These are phyloP conservation scores for Drosophila persimilis DNA, from an alignment of 1,140 invertebrate genomes.

Conservation along the genomic window DNA sequence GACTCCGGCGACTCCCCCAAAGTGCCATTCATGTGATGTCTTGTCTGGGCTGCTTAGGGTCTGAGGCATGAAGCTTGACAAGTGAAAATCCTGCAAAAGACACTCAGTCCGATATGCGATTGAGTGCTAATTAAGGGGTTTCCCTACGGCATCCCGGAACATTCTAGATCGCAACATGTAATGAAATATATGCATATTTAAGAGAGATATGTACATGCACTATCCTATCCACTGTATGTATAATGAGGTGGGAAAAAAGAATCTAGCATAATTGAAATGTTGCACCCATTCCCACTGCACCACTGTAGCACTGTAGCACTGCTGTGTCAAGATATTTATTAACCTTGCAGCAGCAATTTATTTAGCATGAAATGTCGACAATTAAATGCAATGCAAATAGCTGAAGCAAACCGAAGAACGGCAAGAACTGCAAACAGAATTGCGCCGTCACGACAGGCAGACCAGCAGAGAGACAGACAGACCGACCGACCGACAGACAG, in stretches of 20 bases:
- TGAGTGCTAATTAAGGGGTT: slow-evolving; percentile 33
- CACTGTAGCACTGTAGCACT: neutral
- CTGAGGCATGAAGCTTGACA: slow-evolving; percentile 14
- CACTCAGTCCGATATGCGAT: slow-evolving; percentile 8
- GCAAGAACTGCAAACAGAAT: slow-evolving; percentile 48
- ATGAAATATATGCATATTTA: slow-evolving; percentile 37
- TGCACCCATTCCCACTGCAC: slow-evolving; percentile 25
- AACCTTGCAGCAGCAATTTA: slow-evolving; percentile 66
- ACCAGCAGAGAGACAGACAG: too few species aligned
- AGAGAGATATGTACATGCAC: neutral
- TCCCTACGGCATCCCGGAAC: slow-evolving; percentile 47
- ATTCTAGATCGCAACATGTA: slow-evolving; percentile 26
- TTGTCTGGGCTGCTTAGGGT: slow-evolving; percentile 23
- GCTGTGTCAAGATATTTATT: slow-evolving; percentile 42
- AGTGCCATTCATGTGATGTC: slow-evolving; percentile 10
- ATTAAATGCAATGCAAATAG: slow-evolving; percentile 75
- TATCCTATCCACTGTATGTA: too few species aligned
- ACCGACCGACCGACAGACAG: too few species aligned
- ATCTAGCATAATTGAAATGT: slow-evolving; percentile 53
- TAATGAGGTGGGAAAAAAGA: slow-evolving; percentile 6
- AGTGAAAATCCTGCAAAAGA: slow-evolving; percentile 1
- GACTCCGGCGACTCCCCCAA: neutral
- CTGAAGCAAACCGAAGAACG: slow-evolving; percentile 32
- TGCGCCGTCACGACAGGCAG: slow-evolving; percentile 54
- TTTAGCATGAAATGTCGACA: slow-evolving; percentile 73